Base-by-base conservation (phyloP, 2,797 vertebrate genomes). In the Halcyon smyrnensis region DNA sequence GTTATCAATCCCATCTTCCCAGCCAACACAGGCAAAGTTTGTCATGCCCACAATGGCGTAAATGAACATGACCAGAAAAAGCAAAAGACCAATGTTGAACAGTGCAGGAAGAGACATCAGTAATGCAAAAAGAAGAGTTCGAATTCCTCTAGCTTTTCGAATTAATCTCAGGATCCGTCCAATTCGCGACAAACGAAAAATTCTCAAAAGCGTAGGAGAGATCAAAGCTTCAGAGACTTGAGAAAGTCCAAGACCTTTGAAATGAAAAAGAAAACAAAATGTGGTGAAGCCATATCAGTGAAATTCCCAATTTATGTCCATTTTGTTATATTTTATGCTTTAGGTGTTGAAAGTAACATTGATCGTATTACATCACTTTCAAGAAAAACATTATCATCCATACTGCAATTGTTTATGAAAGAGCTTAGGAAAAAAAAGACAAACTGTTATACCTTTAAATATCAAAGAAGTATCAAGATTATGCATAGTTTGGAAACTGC, bases 41-140 rank as follows among this genome's bases (percentile, higher is more conserved):
- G 89, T 93, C 98, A 98, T 98, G 43, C 98, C 98, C 60, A 98
- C 97, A 20, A 98, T 97, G 70, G 98, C 98, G 39, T 98, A 98
- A 76, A 98, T 98, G 75, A 98, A 98, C 98, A 98, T 98, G 32
- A 98, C 95, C 23, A 98, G 93, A 43, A 98, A 98, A 80, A 98
- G 98, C 12, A 98, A 69, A 32, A 98, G 98, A 4, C 98, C 98
- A 2, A 98, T 98, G 84, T 98, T 98, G 92, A 98, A 97, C 11
- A 98, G 97, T 10, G 98, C 97, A 18, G 98, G 98, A 12, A 98
- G 98, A 18, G 98, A 98, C 98, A 98, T 98, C 91, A 98, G 94
- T 39, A 98, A 36, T 3, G 98, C 98, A 24, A 98, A 98, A 15
- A 98, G 98, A 11, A 98, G 98, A 5, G 98, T 98, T 48, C 97